Evolutionary conservation across 2,113 vertebrate species (phyloP), one percentile per base, ranked within the genome.

Genomic region (Mirounga angustirostris): DNA sequence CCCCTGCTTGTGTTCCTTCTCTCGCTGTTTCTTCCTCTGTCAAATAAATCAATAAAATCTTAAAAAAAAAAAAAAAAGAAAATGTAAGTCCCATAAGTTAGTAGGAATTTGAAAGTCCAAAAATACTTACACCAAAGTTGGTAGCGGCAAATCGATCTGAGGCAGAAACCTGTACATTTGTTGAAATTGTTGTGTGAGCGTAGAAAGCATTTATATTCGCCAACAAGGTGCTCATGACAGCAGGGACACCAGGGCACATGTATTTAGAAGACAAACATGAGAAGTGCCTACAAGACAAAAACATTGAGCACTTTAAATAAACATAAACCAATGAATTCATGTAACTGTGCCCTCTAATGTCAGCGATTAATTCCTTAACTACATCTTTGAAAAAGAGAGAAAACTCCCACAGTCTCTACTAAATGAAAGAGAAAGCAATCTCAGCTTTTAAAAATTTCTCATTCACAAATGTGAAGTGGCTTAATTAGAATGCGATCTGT

Each of bases 201-300:
- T 99, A 99, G 98, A 99, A 99, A 82, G 99, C 99, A 19, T 99
- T 99, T 95, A 99, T 99, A 94, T 99, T 99, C 52, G 99, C 99
- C 95, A 99, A 97, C 98, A 99, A 95, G 4, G 99, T 99, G 93
- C 99, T 99, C 99, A 99, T 99, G 97, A 99, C 99, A 36, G 99
- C 99, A 82, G 99, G 99, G 73, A 99, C 99, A 28, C 99, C 99
- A 0, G 99, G 99, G 93, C 99, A 99, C 99, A 99, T 99, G 98
- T 99, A 99, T 96, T 99, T 99, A 74, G 99, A 99, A 36, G 99
- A 99, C 0, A 99, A 98, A 98, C 99, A 99, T 67, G 99, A 99
- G 95, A 99, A 99, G 98, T 99, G 99, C 98, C 99, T 99, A 96
- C 7, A 98, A 98, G 86, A 96, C 92, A 98, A 98, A 98, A 95